Conservation (phyloP, 53 echinoderm and acorn worm species). For the Echinometra lucunter region DNA sequence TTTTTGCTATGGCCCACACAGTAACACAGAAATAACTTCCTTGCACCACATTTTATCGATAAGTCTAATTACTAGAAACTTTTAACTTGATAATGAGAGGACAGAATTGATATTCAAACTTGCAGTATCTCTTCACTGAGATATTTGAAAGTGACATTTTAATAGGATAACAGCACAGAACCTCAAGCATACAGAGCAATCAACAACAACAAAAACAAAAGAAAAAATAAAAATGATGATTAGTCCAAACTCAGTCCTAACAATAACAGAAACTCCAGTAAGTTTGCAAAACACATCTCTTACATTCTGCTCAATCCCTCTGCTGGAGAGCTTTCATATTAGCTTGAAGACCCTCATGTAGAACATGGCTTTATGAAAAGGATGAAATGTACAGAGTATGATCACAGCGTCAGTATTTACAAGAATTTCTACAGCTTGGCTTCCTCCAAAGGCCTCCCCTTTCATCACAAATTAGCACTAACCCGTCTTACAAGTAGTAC, state of each 20-base stretch:
- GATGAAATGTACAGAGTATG: background rate
- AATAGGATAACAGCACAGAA: background rate
- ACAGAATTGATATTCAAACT: background rate
- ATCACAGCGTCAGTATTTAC: conserved; percentile 3
- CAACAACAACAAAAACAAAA: background rate
- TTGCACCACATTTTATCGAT: background rate
- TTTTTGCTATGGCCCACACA: background rate
- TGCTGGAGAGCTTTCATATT: background rate
- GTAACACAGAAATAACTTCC: background rate
- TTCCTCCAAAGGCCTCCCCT: conserved; percentile 9
- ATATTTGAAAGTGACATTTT: background rate
- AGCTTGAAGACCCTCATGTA: background rate
- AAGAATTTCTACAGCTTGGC: conserved; percentile 22
- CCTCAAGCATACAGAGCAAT: background rate
- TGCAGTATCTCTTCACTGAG: background rate
- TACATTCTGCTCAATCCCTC: too few relatives aligned
- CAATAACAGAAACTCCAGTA: too few relatives aligned
- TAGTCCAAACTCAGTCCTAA: too few relatives aligned
- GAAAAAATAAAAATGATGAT: background rate
- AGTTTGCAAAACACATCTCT: too few relatives aligned
- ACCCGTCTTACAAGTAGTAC: conserved; percentile 52
- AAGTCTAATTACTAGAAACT: background rate
- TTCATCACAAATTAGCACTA: conserved; percentile 46
- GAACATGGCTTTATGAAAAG: background rate
- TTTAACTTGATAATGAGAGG: background rate